Base-by-base conservation (phyloP, 2,113 vertebrate genomes). In the Sula dactylatra region DNA sequence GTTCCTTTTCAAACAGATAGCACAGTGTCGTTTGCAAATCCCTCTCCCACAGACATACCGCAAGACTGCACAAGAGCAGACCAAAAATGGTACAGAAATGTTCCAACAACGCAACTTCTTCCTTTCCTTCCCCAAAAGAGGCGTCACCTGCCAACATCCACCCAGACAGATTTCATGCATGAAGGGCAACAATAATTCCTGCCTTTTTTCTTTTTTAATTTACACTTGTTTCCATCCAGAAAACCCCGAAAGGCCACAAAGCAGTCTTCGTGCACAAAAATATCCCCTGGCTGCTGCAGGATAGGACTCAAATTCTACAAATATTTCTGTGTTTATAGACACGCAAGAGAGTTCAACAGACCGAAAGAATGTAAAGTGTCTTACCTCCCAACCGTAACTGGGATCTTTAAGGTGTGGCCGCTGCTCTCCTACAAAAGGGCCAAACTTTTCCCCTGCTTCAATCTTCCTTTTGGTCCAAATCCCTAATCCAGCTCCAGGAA, bases 371-470 rank as follows among this genome's bases (percentile, higher is more conserved):
- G 65, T 32, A 12, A 27, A 72, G 49, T 45, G 78, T 97, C 99
- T 98, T 99, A 99, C 99, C 99, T 99, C 98, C 99, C 99, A 99
- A 97, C 99, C 99, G 7, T 98, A 99, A 88, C 95, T 96, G 56
- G 98, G 98, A 72, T 99, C 98, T 94, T 98, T 98, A 66, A 99
- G 98, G 93, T 95, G 97, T 61, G 98, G 91, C 34, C 96, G 97
- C 84, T 98, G 98, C 94, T 99, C 98, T 96, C 98, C 99, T 58
- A 98, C 94, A 36, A 99, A 99, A n/a, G 99, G 99, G 96, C 99
- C 99, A 87, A 99, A 99, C 77, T 98, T 99, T 96, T 99, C 99
- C 24, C 99, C 99, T 11, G 96, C 96, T 95, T 99, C 98, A 93
- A 99, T 98, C 97, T 98, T 99, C 97, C 98, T 98, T 96, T 98